Percentiles rank a stretch among this genome's conserved stretches.
These are phyloP conservation scores for Pteria penguin DNA, from an alignment of 2,888 invertebrate species.

Conservation along the genomic window DNA sequence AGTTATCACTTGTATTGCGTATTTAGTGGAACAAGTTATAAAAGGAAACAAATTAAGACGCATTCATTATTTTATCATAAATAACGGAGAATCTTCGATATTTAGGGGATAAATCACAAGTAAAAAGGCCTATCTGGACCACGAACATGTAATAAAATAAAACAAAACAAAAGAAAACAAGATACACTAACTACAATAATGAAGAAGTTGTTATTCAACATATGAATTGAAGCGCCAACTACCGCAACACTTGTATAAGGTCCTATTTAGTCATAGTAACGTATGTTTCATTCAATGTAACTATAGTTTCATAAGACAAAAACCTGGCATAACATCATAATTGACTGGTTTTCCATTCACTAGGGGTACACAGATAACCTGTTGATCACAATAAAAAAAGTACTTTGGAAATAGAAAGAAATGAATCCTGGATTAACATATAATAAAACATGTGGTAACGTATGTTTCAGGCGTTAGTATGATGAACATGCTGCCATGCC, in stretches of 20 bases:
- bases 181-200: not conserved
- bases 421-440: not conserved
- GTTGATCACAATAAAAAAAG: not conserved
- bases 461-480: not conserved
- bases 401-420: not conserved
- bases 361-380: not conserved
- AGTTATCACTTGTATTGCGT: not conserved
- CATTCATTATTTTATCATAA: not conserved
- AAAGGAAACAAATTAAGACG: not conserved
- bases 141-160: not conserved
- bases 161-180: not conserved
- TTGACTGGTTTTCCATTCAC: not conserved
- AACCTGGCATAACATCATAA: not conserved
- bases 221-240: not conserved
- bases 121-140: not conserved
- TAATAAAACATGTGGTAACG: not conserved
- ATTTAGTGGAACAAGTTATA: not conserved
- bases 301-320: not conserved
- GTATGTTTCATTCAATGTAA: not conserved
- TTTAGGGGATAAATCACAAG: not conserved
- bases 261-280: not conserved
- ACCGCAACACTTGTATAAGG: not conserved
- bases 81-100: not conserved
- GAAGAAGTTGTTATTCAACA: no score
- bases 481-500: not conserved